A percentile compares a stretch with the other conserved stretches of the same genome.
Evolutionary conservation across 37 sponge, comb jelly and placozoan genomes (phyloP).

Genomic region (Axinella damicornis): DNA sequence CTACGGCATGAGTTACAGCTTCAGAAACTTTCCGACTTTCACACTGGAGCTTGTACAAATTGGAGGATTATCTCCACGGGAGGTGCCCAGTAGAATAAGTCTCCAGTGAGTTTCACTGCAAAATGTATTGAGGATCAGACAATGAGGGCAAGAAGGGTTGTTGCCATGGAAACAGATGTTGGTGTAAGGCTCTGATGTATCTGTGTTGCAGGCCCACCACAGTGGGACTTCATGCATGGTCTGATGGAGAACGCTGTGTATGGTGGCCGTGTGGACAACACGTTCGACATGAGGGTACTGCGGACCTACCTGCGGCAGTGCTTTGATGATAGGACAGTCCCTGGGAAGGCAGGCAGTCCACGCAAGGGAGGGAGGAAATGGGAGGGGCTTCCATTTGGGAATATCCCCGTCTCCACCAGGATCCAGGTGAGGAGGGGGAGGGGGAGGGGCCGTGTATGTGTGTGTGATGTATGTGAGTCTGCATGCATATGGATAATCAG

Average conservation of each 20-base stretch:
- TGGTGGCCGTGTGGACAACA: slow-evolving; percentile 97
- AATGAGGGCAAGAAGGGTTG: too few relatives aligned
- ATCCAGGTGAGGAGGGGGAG: slow-evolving; percentile 13
- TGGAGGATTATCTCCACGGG: too few relatives aligned
- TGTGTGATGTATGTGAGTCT: too few relatives aligned
- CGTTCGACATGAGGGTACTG: slow-evolving; percentile 90
- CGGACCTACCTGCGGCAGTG: slow-evolving; percentile 83
- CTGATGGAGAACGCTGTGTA: slow-evolving; percentile 96
- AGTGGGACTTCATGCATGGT: slow-evolving; percentile 97
- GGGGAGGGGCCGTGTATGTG: too few relatives aligned
- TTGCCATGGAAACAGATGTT: too few relatives aligned
- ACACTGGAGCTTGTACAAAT: too few relatives aligned
- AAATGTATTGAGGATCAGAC: too few relatives aligned
- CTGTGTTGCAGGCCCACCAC: slow-evolving; percentile 17
- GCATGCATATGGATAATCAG: too few relatives aligned
- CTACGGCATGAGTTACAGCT: too few relatives aligned
- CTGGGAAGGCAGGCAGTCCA: slow-evolving; percentile 50
- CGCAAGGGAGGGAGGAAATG: background rate
- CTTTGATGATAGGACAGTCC: slow-evolving; percentile 71
- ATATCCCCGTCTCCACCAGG: slow-evolving; percentile 38
- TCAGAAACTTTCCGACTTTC: too few relatives aligned
- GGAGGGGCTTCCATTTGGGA: slow-evolving; percentile 37
- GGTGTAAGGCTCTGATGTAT: too few relatives aligned
- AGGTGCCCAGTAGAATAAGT: too few relatives aligned
- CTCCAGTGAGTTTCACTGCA: slow-evolving; percentile 26